Percentiles rank a stretch among this genome's conserved stretches.
These are phyloP conservation scores for Pseudonaja textilis DNA, from an alignment of 2,113 vertebrate species.

Conservation along the genomic window DNA sequence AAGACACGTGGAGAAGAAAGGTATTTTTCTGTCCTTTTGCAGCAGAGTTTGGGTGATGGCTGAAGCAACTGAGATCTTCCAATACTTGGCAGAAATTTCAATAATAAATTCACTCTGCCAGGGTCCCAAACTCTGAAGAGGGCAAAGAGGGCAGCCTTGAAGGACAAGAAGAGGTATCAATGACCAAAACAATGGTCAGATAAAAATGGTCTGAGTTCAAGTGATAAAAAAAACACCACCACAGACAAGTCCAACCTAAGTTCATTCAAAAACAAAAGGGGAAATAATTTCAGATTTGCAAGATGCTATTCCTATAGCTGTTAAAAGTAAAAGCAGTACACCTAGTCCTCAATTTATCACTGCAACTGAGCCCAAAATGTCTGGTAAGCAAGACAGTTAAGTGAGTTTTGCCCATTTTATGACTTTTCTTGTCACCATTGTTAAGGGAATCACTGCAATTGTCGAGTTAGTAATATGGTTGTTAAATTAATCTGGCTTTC, in stretches of 20 bases:
- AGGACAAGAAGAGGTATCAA: not conserved
- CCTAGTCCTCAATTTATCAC: too few species aligned
- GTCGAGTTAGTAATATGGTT: too few species aligned
- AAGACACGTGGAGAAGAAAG: too few species aligned
- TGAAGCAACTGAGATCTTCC: not conserved
- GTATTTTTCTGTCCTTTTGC: not conserved
- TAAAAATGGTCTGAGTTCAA: not conserved
- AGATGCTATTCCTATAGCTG: not conserved
- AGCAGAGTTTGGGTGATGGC: not conserved
- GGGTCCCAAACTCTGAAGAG: not conserved
- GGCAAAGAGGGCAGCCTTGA: not conserved
- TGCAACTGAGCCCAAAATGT: too few species aligned
- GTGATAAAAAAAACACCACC: not conserved
- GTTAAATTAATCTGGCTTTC: too few species aligned
- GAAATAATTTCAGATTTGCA: not conserved
- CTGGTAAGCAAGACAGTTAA: too few species aligned
- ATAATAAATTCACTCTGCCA: too few species aligned
- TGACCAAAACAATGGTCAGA: not conserved
- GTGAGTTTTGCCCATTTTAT: too few species aligned
- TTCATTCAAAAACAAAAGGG: not conserved
- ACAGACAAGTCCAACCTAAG: not conserved
- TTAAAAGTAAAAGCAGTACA: not conserved
- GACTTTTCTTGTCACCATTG: too few species aligned
- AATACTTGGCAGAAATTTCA: not conserved
- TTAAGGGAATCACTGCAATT: too few species aligned